A percentile compares a stretch with the other conserved stretches of the same genome.
Evolutionary conservation across 2,797 vertebrate species (phyloP).

Genomic region (Malurus leucopterus): DNA sequence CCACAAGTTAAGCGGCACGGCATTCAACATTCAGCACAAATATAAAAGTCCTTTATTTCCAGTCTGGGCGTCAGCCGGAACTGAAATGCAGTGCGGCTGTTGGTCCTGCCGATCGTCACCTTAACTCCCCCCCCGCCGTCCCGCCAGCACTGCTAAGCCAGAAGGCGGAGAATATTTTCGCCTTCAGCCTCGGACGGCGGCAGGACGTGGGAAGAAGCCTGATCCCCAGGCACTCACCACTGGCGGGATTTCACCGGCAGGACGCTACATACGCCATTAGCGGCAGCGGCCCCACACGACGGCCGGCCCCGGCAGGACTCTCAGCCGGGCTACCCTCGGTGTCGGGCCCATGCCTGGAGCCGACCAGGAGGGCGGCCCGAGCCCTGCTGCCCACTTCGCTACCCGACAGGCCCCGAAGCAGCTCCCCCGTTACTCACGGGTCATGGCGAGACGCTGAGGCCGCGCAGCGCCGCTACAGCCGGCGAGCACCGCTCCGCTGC

Average conservation of each 20-base stretch:
- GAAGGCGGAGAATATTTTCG: accelerated
- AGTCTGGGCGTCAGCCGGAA: accelerated
- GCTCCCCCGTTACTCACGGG: conserved; percentile 33
- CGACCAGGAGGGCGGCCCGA: too few relatives aligned
- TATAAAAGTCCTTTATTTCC: accelerated
- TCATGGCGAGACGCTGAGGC: conserved; percentile 24
- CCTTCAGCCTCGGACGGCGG: accelerated
- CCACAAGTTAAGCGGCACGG: accelerated
- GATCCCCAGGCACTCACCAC: too few relatives aligned
- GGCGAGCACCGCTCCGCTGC: accelerated
- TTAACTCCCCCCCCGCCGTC: accelerated
- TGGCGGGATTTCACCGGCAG: accelerated
- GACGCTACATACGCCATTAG: accelerated
- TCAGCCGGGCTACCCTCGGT: accelerated
- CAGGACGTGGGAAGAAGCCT: accelerated
- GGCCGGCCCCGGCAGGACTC: accelerated
- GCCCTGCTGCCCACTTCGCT: neutral
- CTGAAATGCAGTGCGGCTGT: neutral
- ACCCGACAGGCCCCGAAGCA: accelerated
- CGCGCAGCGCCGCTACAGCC: accelerated
- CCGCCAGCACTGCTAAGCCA: accelerated
- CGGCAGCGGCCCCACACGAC: too few relatives aligned
- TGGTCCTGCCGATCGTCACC: accelerated
- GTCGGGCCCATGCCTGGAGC: neutral
- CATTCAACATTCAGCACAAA: accelerated